Conservation (phyloP, 2,888 invertebrate species). For the Drosophila pseudotakahashii region DNA sequence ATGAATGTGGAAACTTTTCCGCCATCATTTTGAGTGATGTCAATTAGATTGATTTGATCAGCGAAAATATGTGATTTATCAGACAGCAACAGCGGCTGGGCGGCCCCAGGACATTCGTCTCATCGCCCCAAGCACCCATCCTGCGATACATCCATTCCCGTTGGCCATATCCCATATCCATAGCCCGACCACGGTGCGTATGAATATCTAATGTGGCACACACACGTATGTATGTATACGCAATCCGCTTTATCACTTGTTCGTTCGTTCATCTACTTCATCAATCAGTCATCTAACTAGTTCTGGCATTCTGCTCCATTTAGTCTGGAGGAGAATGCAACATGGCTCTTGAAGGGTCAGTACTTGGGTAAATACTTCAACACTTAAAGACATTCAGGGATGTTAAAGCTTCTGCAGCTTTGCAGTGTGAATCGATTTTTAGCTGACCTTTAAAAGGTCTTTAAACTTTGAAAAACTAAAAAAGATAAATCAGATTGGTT, state of each 20-base stretch:
- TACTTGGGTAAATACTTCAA: not conserved
- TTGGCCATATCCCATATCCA: constrained; percentile 1
- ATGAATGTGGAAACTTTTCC: constrained; percentile 78
- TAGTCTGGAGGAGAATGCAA: constrained; percentile 6
- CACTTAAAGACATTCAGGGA: not conserved
- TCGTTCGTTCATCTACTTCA: constrained; percentile 62
- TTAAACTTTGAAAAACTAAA: too few relatives aligned
- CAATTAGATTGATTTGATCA: constrained; percentile 85
- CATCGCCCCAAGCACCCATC: constrained; percentile 3
- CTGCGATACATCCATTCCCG: not conserved
- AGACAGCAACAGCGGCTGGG: constrained; percentile 73
- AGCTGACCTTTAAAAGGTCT: too few relatives aligned
- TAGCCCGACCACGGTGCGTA: constrained; percentile 57
- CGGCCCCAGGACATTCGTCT: constrained; percentile 57
- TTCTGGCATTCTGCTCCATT: constrained; percentile 11
- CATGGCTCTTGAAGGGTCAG: constrained; percentile 4
- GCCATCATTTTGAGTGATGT: constrained; percentile 84
- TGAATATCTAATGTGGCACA: constrained; percentile 76
- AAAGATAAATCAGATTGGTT: too few relatives aligned
- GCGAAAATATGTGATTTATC: constrained; percentile 84
- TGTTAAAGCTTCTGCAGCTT: too few relatives aligned
- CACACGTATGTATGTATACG: constrained; percentile 34
- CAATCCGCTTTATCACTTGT: constrained; percentile 55
- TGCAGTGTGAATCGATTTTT: too few relatives aligned
- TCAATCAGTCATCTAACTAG: constrained; percentile 80